These are phyloP conservation scores for Acyrthosiphon pisum DNA, from an alignment of 1,140 invertebrate genomes.

Conservation along the genomic window DNA sequence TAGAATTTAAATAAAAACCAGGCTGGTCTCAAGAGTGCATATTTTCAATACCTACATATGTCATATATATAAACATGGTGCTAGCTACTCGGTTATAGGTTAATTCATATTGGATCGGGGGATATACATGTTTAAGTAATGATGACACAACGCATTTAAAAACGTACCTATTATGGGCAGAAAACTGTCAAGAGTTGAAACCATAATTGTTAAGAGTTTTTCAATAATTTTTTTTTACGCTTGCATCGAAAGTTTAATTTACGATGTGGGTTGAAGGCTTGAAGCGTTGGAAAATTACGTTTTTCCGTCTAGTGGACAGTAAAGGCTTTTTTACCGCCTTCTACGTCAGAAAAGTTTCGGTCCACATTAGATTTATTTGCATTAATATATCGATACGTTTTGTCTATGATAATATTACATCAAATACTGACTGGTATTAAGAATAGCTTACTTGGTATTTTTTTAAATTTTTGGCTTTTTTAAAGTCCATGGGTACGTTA, in stretches of 20 bases:
- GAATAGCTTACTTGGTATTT: conserved; percentile 75
- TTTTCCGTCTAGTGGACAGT: neutral
- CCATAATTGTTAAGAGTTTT: neutral
- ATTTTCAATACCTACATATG: no score
- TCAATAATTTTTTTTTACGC: neutral
- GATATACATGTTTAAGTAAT: no score
- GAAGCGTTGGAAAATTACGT: neutral
- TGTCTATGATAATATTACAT: neutral
- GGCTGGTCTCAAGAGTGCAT: no score
- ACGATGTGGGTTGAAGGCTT: neutral
- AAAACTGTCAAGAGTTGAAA: neutral
- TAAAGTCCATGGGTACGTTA: conserved; percentile 81
- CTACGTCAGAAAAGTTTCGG: neutral
- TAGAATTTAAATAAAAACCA: neutral
- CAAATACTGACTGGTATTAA: neutral
- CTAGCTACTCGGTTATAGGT: neutral
- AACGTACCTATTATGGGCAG: neutral
- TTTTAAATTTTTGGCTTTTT: conserved; percentile 87
- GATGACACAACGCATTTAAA: neutral
- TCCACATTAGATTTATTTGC: neutral
- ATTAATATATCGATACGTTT: neutral
- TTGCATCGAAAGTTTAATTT: no score
- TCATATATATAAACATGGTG: no score
- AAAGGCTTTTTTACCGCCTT: neutral
- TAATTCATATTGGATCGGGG: neutral